Conservation (phyloP, 1,140 invertebrate genomes). For the Medauroidea extradentata region DNA sequence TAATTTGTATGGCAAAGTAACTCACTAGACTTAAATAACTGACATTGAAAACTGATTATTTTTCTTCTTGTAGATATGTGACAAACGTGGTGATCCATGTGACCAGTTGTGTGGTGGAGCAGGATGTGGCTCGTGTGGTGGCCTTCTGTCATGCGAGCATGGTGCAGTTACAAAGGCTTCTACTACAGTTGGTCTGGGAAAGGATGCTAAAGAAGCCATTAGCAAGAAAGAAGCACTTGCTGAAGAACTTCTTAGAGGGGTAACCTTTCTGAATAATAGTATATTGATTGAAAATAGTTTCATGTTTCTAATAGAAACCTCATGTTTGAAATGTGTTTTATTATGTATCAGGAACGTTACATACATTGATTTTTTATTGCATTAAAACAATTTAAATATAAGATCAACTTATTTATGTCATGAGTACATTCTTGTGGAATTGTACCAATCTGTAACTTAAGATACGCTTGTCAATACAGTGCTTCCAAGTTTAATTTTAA, state of each 20-base stretch:
- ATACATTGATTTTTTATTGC: slow-evolving; percentile 8
- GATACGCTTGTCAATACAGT: too few relatives aligned
- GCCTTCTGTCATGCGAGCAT: slow-evolving; percentile 73
- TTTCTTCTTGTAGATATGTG: slow-evolving; percentile 68
- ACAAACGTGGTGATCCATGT: slow-evolving; percentile 78
- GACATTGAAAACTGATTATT: too few relatives aligned
- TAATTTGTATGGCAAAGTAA: too few relatives aligned
- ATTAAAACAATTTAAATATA: too few relatives aligned
- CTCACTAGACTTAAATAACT: too few relatives aligned
- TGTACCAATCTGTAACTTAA: too few relatives aligned
- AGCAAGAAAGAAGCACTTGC: slow-evolving; percentile 76
- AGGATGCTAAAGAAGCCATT: slow-evolving; percentile 74
- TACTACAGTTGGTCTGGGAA: slow-evolving; percentile 78
- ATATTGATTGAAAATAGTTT: background rate
- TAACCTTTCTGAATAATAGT: slow-evolving; percentile 32
- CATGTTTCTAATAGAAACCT: background rate
- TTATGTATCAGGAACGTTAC: background rate
- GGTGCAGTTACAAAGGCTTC: slow-evolving; percentile 84
- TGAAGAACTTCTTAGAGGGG: slow-evolving; percentile 58
- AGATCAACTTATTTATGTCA: too few relatives aligned
- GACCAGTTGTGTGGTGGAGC: slow-evolving; percentile 90
- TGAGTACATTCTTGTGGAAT: too few relatives aligned
- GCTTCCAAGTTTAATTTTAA: too few relatives aligned
- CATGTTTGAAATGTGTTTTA: background rate
- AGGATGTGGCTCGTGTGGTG: slow-evolving; percentile 87